Base-by-base conservation (phyloP, 1,140 invertebrate genomes). In the Cheumatopsyche charites region DNA sequence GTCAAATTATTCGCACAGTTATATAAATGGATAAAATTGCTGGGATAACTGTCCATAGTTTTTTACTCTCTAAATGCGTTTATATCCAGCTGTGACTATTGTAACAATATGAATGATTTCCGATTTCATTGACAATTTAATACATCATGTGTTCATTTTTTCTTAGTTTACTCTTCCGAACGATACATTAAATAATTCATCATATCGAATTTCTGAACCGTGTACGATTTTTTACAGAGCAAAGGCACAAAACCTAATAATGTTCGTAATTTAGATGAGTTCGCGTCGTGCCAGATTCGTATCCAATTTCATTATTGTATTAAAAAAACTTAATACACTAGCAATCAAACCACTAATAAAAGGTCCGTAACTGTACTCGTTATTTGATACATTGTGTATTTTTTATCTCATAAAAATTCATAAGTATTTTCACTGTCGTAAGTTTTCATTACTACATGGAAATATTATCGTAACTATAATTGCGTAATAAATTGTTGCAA, bases 1-100 rank as follows among this genome's bases (percentile, higher is more conserved):
- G 55, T 19, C 55, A 58, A 58, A 58, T 58, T 58, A 58, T 58
- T 58, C 21, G 55, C 55, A 58, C 55, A 58, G 55, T 58, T 58
- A 58, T 25, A 25, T 58, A 58, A 58, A 58, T 58, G 17, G 55
- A 58, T 58, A 25, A 58, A 58, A 58, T 58, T 58, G 55, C 25
- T 25, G 21, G 7, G 7, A 9, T 58, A 58, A 58, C 55, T 58
- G 55, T 58, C 55, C 55, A 58, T 21, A 12, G 55, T 26, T 58
- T 58, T 58, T 58, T 58, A n/a, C 11, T 58, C 21, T 58, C 29
- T 36, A 36, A 36, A 36, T 36, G 29, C 29, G 29, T 36, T 36
- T 17, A 17, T 52, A 52, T 52, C 47, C 47, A 52, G 19, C 47
- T 52, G 47, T 52, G 47, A 52, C 47, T 52, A 52, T 52, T 52